Percentiles rank a stretch among this genome's conserved stretches.
Conservation (phyloP, 2,113 vertebrate genomes). For the Monopterus albus region DNA sequence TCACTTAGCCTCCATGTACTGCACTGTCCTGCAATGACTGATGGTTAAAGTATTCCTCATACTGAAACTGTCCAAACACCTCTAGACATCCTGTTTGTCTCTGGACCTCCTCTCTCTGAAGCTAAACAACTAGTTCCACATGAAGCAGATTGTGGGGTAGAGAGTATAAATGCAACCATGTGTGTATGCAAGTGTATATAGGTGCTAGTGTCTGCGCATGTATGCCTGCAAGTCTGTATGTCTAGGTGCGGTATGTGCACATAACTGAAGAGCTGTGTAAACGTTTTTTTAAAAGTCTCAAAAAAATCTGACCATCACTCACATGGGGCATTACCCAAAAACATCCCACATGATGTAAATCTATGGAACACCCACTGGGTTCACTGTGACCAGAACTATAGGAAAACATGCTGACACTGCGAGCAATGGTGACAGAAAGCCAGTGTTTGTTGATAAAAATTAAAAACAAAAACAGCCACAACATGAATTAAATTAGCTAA, state of each 20-base stretch:
- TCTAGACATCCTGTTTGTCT: slow-evolving; percentile 81
- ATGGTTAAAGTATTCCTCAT: slow-evolving; percentile 12
- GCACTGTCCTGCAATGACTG: slow-evolving; percentile 1
- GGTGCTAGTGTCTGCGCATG: slow-evolving; percentile 35
- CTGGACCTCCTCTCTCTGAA: slow-evolving; percentile 59
- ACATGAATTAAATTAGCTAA: slow-evolving; percentile 30
- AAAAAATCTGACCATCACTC: slow-evolving; percentile 62
- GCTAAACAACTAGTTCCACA: slow-evolving; percentile 80
- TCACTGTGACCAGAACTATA: slow-evolving; percentile 49
- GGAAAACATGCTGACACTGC: slow-evolving; percentile 24
- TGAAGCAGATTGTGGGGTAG: slow-evolving; percentile 77
- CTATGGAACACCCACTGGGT: slow-evolving; percentile 68
- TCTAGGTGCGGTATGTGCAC: slow-evolving; percentile 49
- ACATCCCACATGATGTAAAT: slow-evolving; percentile 45
- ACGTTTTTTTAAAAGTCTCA: too few relatives aligned
- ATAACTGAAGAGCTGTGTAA: too few relatives aligned
- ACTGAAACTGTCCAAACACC: slow-evolving; percentile 71
- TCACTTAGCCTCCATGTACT: slow-evolving; percentile 1
- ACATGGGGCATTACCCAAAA: slow-evolving; percentile 45
- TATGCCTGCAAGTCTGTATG: slow-evolving; percentile 21
- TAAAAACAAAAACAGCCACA: slow-evolving; percentile 51
- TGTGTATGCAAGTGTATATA: slow-evolving; percentile 72
- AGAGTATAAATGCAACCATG: slow-evolving; percentile 80
- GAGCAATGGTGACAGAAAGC: slow-evolving; percentile 19
- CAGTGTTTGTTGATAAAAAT: slow-evolving; percentile 28